Conservation (phyloP, 2,113 vertebrate species). For the Dolichallabes microphthalmus region DNA sequence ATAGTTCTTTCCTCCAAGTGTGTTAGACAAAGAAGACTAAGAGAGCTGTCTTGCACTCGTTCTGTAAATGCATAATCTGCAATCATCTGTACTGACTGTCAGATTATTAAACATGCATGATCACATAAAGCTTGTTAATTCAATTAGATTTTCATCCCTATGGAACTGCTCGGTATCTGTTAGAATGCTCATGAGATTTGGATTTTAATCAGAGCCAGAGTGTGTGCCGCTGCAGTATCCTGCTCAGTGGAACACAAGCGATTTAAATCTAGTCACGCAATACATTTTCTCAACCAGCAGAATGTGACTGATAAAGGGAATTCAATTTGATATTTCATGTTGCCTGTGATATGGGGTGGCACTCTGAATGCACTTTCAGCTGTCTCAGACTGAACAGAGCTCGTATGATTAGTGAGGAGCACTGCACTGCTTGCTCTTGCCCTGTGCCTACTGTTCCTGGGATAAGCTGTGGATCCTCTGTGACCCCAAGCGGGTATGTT, state of each 20-base stretch:
- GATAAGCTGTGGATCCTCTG: background rate
- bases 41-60: background rate
- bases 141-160: background rate
- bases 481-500: background rate
- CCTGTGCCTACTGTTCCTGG: too few species aligned
- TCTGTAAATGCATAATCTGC: background rate
- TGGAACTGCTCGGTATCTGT: background rate
- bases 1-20: too few species aligned
- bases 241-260: background rate
- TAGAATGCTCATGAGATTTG: background rate
- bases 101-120: background rate
- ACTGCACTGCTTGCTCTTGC: background rate
- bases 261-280: background rate
- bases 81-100: background rate
- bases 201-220: background rate
- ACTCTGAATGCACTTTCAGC: background rate
- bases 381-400: background rate
- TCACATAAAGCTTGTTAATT: conserved; percentile 2
- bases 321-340: conserved; percentile 5
- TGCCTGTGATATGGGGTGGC: background rate
- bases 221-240: background rate
- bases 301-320: background rate
- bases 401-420: background rate
- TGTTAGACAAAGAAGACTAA: background rate
- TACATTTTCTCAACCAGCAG: background rate